Conservation (phyloP, 2,888 invertebrate genomes). For the Drosophila melanocephala region DNA sequence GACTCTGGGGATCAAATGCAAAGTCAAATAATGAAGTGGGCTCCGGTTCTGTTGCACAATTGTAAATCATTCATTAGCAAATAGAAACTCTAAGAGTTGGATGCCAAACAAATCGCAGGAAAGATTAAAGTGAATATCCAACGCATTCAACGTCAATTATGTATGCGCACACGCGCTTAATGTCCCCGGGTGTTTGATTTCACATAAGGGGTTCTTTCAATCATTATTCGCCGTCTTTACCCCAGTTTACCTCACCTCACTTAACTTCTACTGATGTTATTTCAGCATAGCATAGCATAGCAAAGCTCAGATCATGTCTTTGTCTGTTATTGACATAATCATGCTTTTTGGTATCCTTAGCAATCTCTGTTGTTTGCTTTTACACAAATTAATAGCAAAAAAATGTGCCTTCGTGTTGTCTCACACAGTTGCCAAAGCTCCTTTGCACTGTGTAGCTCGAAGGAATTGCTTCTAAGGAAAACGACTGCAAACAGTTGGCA, state of each 20-base stretch:
- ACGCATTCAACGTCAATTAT: constrained; percentile 64
- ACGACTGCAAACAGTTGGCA: constrained; percentile 31
- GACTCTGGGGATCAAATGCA: constrained; percentile 19
- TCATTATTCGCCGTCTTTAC: constrained; percentile 44
- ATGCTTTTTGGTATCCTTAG: constrained; percentile 37
- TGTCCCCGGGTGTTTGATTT: constrained; percentile 63
- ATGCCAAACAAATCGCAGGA: constrained; percentile 51
- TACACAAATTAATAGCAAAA: constrained; percentile 68
- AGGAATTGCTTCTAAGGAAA: constrained; percentile 40
- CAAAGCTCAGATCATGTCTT: background rate
- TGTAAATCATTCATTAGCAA: constrained; percentile 65
- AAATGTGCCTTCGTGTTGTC: constrained; percentile 36
- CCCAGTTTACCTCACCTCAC: background rate
- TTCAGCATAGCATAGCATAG: background rate
- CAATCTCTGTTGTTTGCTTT: constrained; percentile 67
- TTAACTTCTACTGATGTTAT: background rate
- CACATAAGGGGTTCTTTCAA: constrained; percentile 55
- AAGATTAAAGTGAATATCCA: constrained; percentile 66
- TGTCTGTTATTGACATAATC: constrained; percentile 44
- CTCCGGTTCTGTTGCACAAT: constrained; percentile 45
- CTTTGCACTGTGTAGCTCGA: constrained; percentile 43
- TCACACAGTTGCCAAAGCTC: constrained; percentile 38
- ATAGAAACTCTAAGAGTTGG: constrained; percentile 30
- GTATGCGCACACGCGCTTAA: constrained; percentile 55
- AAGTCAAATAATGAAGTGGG: constrained; percentile 32